Base-by-base conservation (phyloP, 2,888 invertebrate species). In the Elgonia sp. region DNA sequence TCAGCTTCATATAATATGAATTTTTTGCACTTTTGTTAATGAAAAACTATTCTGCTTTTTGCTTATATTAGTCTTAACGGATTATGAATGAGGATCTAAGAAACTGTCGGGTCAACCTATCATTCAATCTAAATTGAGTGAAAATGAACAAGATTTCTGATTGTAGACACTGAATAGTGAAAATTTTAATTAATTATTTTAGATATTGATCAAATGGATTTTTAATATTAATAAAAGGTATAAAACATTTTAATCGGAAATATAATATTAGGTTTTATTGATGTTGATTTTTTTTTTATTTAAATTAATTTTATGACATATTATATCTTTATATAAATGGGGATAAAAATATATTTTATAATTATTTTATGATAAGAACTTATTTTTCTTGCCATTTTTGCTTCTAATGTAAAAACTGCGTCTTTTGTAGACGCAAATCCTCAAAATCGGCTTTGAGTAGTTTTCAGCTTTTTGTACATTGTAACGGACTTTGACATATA, bases 1-100 rank as follows among this genome's bases (percentile, higher is more conserved):
- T 53, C 81, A 86, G 70, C 81, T 63, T 81, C 21, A 70, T 70
- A 76, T 76, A 82, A 86, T 82, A 81, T 60, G 53, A 42, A 70
- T 76, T 70, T 62, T 55, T 72, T 70, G 60, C 62, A 76, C 53
- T 76, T 53, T 77, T 69, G 21, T 76, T 69, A 77, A 76, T 76
- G 46, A 75, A 83, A 83, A 73, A 80, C 50, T 60, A 7, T 60
- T 63, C 18, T 55, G 29, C 29, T 21, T 29, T n/a, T 70, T 70
- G 37, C 37, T 53, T 29, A 70, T 42, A 42, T 42, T 42, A 29
- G 29, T 29, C 29, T 29, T 29, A 29, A 5, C 29, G 5, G 29
- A 29, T 29, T 29, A 29, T 29, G 29, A 29, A 29, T 3, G 29
- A 29, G 5, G 1, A 29, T 29, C 29, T 29, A 29, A 29, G 29